phyloP scores from a whole-genome alignment of 2,888 invertebrate genomes.

The Agrilus cyanescens region DNA sequence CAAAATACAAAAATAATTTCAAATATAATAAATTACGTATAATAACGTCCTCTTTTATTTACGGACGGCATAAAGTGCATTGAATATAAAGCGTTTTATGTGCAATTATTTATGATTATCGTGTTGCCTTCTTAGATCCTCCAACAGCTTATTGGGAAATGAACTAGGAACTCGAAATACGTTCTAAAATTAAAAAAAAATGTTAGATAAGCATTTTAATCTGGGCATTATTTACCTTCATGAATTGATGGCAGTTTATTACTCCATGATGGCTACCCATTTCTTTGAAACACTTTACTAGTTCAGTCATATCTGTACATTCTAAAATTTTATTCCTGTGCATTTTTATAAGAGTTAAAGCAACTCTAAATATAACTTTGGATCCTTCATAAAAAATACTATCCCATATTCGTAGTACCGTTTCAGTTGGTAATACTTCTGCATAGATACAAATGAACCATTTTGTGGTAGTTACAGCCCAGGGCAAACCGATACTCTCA shows the following conservation, averaged over 20 bases:
- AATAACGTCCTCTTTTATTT: too few species aligned
- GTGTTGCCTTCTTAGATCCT: conserved; percentile 45
- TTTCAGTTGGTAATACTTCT: conserved; percentile 89
- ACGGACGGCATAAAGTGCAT: too few species aligned
- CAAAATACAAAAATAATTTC: too few species aligned
- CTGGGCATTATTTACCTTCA: conserved; percentile 51
- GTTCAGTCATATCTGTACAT: conserved; percentile 68
- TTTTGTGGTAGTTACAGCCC: conserved; percentile 85
- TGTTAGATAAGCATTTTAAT: not conserved
- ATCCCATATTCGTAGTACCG: conserved; percentile 91
- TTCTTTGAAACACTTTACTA: conserved; percentile 72
- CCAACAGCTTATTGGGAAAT: conserved; percentile 53
- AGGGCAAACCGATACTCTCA: conserved; percentile 68
- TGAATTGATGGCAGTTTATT: conserved; percentile 79
- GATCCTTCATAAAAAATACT: conserved; percentile 90
- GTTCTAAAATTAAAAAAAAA: conserved; percentile 47
- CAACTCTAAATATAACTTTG: conserved; percentile 84
- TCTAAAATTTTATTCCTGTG: conserved; percentile 60
- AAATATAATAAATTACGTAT: too few species aligned
- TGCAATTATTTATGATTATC: conserved; percentile 12
- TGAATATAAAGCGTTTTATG: too few species aligned
- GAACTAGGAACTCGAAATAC: conserved; percentile 76
- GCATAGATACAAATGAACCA: conserved; percentile 94
- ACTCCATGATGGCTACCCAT: conserved; percentile 69
- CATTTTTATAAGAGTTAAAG: conserved; percentile 67